These are phyloP conservation scores for Calliopum simillimum DNA, from an alignment of 2,888 invertebrate genomes.

Conservation along the genomic window DNA sequence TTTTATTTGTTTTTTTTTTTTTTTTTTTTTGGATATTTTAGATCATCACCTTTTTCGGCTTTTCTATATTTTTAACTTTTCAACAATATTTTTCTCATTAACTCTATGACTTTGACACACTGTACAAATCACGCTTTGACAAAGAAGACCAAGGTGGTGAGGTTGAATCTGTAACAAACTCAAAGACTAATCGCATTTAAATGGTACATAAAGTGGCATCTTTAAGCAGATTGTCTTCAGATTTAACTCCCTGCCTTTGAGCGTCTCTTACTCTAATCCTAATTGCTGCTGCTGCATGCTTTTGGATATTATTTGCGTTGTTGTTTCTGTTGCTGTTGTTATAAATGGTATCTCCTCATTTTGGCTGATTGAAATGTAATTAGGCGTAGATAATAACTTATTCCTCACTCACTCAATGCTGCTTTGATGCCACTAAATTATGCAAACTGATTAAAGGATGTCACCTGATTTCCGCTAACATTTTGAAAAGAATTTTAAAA, in stretches of 20 bases:
- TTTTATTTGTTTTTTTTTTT: neutral
- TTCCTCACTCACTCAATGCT: neutral
- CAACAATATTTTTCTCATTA: too few relatives aligned
- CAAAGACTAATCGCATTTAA: conserved; percentile 57
- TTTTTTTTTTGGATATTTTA: neutral
- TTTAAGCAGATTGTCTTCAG: neutral
- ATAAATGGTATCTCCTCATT: neutral
- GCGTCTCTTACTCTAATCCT: too few relatives aligned
- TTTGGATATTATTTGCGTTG: neutral
- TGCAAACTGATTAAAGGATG: neutral
- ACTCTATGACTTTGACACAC: too few relatives aligned
- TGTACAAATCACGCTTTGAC: neutral
- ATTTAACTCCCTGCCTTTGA: too few relatives aligned
- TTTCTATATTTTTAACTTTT: too few relatives aligned
- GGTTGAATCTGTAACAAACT: conserved; percentile 44
- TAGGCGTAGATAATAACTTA: conserved; percentile 54
- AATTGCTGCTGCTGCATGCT: neutral
- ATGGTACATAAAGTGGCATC: conserved; percentile 49
- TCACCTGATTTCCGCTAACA: neutral
- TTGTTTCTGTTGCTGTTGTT: neutral
- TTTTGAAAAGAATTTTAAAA: neutral
- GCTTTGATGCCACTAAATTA: conserved; percentile 19
- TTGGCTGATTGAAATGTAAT: conserved; percentile 57
- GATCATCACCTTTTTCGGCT: too few relatives aligned
- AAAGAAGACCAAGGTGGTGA: conserved; percentile 6